Percentiles rank a stretch among this genome's conserved stretches.
These are phyloP conservation scores for Tenebrosternarchus preto DNA, from an alignment of 2,113 vertebrate genomes.

Conservation along the genomic window DNA sequence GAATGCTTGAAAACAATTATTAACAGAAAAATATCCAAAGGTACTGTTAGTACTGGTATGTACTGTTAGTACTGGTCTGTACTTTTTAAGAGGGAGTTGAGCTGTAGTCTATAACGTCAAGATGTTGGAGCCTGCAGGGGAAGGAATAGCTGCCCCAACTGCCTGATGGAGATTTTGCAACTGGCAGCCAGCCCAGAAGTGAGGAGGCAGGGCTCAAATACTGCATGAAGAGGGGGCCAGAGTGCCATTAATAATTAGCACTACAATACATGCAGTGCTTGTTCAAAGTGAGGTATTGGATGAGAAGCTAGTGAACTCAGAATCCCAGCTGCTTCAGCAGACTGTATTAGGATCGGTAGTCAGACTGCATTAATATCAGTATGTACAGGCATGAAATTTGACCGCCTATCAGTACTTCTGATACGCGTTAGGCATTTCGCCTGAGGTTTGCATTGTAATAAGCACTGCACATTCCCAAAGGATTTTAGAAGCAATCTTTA, in stretches of 20 bases:
- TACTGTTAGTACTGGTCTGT: not conserved
- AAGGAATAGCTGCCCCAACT: not conserved
- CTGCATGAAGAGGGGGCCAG: not conserved
- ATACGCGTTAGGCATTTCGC: not conserved
- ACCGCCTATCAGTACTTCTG: not conserved
- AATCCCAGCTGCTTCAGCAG: slow-evolving; percentile 13
- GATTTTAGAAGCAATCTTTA: not conserved
- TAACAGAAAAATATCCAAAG: too few relatives aligned
- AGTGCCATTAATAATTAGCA: slow-evolving; percentile 33
- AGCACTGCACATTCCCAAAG: not conserved
- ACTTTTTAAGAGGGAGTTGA: not conserved
- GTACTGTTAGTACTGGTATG: too few relatives aligned
- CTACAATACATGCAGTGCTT: slow-evolving; percentile 21
- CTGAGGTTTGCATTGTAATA: not conserved
- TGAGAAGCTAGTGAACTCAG: not conserved
- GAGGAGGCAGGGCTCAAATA: not conserved
- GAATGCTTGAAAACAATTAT: too few relatives aligned
- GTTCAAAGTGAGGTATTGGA: slow-evolving; percentile 28
- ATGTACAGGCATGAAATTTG: not conserved
- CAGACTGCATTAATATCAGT: not conserved
- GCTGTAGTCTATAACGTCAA: not conserved
- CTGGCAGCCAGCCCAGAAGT: slow-evolving; percentile 32
- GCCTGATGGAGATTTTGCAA: slow-evolving; percentile 15
- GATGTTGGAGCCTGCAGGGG: not conserved
- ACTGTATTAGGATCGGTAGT: not conserved